Conservation (phyloP, 1,140 invertebrate species). For the Plutomurus gul region DNA sequence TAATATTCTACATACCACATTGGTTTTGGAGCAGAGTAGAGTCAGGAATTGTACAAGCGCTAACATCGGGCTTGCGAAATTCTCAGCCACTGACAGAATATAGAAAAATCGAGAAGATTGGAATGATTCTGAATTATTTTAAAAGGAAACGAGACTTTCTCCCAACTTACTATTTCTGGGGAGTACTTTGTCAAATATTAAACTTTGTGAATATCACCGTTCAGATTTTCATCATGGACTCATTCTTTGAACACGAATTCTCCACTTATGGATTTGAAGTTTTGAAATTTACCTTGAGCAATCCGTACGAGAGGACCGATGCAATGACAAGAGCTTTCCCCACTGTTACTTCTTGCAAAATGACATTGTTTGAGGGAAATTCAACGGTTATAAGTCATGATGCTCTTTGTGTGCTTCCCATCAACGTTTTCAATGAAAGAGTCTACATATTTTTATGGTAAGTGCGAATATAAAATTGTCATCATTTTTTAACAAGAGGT, state of each 20-base stretch:
- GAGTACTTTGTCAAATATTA: slow-evolving; percentile 56
- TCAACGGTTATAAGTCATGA: slow-evolving; percentile 49
- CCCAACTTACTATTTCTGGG: slow-evolving; percentile 69
- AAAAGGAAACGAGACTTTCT: slow-evolving; percentile 74
- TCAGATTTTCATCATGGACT: slow-evolving; percentile 57
- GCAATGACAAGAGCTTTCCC: slow-evolving; percentile 52
- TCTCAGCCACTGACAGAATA: slow-evolving; percentile 77
- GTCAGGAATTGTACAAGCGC: slow-evolving; percentile 79
- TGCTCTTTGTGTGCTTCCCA: slow-evolving; percentile 68
- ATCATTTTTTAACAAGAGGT: too few relatives aligned
- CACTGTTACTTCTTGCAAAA: slow-evolving; percentile 67
- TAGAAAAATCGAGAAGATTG: slow-evolving; percentile 74
- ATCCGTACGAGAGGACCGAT: slow-evolving; percentile 47
- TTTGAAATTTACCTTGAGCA: slow-evolving; percentile 50
- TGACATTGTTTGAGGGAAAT: slow-evolving; percentile 56
- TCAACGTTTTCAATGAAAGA: slow-evolving; percentile 80
- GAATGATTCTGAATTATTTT: slow-evolving; percentile 82
- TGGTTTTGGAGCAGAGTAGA: slow-evolving; percentile 88
- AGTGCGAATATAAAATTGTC: too few relatives aligned
- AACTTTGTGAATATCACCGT: slow-evolving; percentile 58
- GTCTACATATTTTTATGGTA: slow-evolving; percentile 76
- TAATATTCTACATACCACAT: slow-evolving; percentile 89
- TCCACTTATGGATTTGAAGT: slow-evolving; percentile 57
- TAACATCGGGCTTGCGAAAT: slow-evolving; percentile 80
- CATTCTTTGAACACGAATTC: slow-evolving; percentile 57